Percentiles rank a stretch among this genome's conserved stretches.
phyloP scores from a whole-genome alignment of 23 tunicate genomes.

The Botrylloides violaceus region DNA sequence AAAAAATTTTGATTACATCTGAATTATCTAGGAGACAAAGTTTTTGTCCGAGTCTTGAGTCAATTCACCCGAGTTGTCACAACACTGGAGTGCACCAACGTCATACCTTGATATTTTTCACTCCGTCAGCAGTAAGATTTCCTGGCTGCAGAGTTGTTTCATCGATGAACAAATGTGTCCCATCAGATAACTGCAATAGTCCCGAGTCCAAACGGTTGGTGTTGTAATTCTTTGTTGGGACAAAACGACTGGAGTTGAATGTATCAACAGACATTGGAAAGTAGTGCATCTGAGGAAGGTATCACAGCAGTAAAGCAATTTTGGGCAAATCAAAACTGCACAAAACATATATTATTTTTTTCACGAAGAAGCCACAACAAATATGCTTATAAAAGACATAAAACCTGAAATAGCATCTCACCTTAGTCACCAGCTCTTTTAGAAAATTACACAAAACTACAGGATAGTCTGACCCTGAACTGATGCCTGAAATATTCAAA shows the following conservation, averaged over 20 bases:
- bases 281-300: constrained; percentile 25
- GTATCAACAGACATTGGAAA: constrained; percentile 55
- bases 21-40: no score
- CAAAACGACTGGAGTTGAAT: constrained; percentile 38
- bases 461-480: constrained; percentile 34
- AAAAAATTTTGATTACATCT: no score
- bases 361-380: no score
- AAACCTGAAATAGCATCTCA: background rate
- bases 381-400: no score
- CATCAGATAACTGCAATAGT: constrained; percentile 52
- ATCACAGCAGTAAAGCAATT: no score
- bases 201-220: constrained; percentile 72
- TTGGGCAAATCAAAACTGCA: no score
- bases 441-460: constrained; percentile 33
- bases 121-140: constrained; percentile 48
- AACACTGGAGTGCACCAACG: no score
- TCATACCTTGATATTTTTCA: constrained; percentile 70
- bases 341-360: no score
- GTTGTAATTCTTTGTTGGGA: constrained; percentile 67
- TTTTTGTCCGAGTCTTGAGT: no score
- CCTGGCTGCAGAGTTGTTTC: constrained; percentile 68
- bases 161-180: constrained; percentile 52
- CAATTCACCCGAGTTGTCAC: no score
- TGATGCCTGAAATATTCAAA: constrained; percentile 49
- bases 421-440: constrained; percentile 53